These are phyloP conservation scores for Idaea biselata DNA, from an alignment of 2,888 invertebrate species.

Conservation along the genomic window DNA sequence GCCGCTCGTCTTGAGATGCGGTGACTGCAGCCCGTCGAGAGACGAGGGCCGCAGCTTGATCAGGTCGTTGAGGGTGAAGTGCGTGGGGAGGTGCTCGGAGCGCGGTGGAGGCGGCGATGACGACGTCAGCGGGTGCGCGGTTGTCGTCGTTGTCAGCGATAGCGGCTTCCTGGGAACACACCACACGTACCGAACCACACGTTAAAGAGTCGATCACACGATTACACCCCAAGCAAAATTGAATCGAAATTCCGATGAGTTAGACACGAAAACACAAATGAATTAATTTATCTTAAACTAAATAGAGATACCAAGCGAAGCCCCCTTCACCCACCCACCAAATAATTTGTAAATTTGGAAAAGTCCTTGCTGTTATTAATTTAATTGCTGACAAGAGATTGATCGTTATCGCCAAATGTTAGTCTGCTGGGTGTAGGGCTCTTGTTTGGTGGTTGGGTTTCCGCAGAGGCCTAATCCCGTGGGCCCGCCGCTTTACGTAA, in stretches of 20 bases:
- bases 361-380: slow-evolving; percentile 10
- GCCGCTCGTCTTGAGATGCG: slow-evolving; percentile 71
- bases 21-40: slow-evolving; percentile 73
- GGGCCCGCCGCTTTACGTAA: slow-evolving; percentile 65
- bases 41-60: slow-evolving; percentile 78
- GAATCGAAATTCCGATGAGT: neutral
- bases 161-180: slow-evolving; percentile 75
- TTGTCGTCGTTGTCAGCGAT: slow-evolving; percentile 80
- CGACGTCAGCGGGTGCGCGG: slow-evolving; percentile 78
- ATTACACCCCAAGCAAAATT: slow-evolving; percentile 30
- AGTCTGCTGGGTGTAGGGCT: slow-evolving; percentile 76
- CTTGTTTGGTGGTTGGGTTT: slow-evolving; percentile 81
- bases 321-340: slow-evolving; percentile 82
- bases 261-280: neutral
- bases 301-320: slow-evolving; percentile 82
- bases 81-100: slow-evolving; percentile 77
- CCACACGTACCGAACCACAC: slow-evolving; percentile 63
- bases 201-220: slow-evolving; percentile 54
- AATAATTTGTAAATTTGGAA: slow-evolving; percentile 65
- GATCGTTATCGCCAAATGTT: slow-evolving; percentile 45
- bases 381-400: slow-evolving; percentile 16
- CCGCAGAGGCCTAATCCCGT: slow-evolving; percentile 77
- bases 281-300: neutral
- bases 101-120: slow-evolving; percentile 78
- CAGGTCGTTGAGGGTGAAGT: slow-evolving; percentile 79